Percentiles rank a stretch among this genome's conserved stretches.
Evolutionary conservation across 2,888 invertebrate species (phyloP).

Genomic region (Vanessa cardui): DNA sequence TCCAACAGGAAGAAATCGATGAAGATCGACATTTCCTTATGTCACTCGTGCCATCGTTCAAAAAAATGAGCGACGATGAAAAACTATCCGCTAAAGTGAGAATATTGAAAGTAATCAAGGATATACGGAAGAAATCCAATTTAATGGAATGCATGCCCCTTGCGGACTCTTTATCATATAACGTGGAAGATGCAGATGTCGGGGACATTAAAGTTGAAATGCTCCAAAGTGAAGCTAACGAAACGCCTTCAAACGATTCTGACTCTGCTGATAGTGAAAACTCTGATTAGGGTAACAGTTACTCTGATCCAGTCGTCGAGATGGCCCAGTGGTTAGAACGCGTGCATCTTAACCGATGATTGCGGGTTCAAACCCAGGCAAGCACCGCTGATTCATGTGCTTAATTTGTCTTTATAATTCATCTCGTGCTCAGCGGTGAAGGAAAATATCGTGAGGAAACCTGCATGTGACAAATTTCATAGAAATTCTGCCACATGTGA

Average conservation of each 20-base stretch:
- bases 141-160: constrained; percentile 14
- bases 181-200: constrained; percentile 10
- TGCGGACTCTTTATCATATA: constrained; percentile 21
- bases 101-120: constrained; percentile 54
- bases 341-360: no score
- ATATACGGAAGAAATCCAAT: constrained; percentile 34
- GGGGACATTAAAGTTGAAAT: constrained; percentile 24
- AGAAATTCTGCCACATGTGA: no score
- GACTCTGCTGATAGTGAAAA: constrained; percentile 25
- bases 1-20: constrained; percentile 41
- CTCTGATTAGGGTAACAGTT: constrained; percentile 8
- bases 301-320: no score
- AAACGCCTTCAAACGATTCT: constrained; percentile 3
- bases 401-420: no score
- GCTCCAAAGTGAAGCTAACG: constrained; percentile 11
- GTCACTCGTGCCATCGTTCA: constrained; percentile 55
- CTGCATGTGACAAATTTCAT: no score
- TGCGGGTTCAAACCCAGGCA: no score
- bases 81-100: constrained; percentile 55
- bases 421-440: no score
- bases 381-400: no score
- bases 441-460: no score
- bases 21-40: constrained; percentile 56
- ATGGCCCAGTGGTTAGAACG: no score
- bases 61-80: constrained; percentile 53